phyloP scores from a whole-genome alignment of 2,888 invertebrate genomes.

The Brassicogethes aeneus region DNA sequence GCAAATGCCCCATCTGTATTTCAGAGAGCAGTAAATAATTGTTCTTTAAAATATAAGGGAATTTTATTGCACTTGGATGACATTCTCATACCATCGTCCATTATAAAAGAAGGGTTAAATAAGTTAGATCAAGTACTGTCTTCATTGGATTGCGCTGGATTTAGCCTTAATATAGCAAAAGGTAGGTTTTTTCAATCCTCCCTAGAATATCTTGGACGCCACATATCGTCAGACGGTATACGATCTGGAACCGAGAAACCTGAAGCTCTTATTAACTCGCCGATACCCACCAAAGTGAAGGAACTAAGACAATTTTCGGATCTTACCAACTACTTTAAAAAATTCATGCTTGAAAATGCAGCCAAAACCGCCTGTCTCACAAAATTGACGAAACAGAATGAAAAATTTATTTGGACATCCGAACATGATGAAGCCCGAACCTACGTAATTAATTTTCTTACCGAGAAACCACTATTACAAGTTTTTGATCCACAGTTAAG shows the following conservation, averaged over 20 bases:
- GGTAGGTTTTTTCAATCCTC: slow-evolving; percentile 7
- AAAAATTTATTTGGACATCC: no score
- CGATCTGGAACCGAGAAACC: slow-evolving; percentile 23
- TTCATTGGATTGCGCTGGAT: not conserved
- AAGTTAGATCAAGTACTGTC: not conserved
- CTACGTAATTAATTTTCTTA: slow-evolving; percentile 6
- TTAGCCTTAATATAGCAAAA: slow-evolving; percentile 2
- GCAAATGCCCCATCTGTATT: slow-evolving; percentile 24
- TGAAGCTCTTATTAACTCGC: no score
- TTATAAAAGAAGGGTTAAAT: slow-evolving; percentile 14
- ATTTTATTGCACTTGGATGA: slow-evolving; percentile 17
- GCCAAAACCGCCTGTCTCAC: slow-evolving; percentile 10
- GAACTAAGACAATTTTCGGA: slow-evolving; percentile 25
- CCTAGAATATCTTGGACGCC: slow-evolving; percentile 23
- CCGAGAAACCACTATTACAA: slow-evolving; percentile 5
- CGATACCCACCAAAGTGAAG: no score
- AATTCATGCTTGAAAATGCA: slow-evolving; percentile 24
- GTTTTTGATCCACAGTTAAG: slow-evolving; percentile 10
- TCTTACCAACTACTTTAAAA: slow-evolving; percentile 25
- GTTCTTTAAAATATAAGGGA: slow-evolving; percentile 6
- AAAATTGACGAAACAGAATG: no score
- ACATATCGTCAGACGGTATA: slow-evolving; percentile 18
- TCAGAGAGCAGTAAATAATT: slow-evolving; percentile 11
- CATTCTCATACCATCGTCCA: slow-evolving; percentile 16
- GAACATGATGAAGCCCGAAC: slow-evolving; percentile 14